These are phyloP conservation scores for Notamacropus eugenii DNA, from an alignment of 2,797 vertebrate species.

Conservation along the genomic window DNA sequence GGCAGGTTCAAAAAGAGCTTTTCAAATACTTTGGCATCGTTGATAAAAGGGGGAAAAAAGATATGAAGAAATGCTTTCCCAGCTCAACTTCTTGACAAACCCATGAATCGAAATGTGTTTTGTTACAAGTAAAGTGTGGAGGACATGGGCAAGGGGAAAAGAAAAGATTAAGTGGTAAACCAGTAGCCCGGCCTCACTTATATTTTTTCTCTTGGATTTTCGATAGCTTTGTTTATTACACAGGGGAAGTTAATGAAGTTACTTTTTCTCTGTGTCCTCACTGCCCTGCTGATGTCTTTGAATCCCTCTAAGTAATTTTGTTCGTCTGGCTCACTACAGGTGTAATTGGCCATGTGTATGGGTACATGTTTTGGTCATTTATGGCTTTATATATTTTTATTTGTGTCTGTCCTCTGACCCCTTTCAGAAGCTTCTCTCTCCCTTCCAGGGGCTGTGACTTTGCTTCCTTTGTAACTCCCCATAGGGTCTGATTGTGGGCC, in stretches of 20 bases:
- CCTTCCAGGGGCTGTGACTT: neutral
- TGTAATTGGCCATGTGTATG: slow-evolving; percentile 53
- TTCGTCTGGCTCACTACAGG: neutral
- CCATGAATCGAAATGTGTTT: slow-evolving; percentile 25
- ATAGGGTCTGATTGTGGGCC: neutral
- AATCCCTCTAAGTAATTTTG: slow-evolving; percentile 10
- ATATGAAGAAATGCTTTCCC: slow-evolving; percentile 19
- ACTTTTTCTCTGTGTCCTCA: fast-evolving
- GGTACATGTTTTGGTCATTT: slow-evolving; percentile 52
- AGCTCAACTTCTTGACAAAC: slow-evolving; percentile 49
- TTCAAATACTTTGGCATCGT: slow-evolving; percentile 14
- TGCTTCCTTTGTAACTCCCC: neutral
- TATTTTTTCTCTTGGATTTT: neutral
- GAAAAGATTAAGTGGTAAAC: neutral
- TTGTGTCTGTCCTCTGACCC: slow-evolving; percentile 9
- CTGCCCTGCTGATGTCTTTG: neutral
- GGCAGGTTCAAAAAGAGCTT: neutral
- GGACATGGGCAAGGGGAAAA: neutral
- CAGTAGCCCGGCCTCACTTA: neutral
- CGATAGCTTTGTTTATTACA: neutral
- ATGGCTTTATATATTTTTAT: slow-evolving; percentile 21
- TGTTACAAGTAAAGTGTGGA: slow-evolving; percentile 28
- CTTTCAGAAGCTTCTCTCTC: neutral
- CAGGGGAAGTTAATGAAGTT: neutral
- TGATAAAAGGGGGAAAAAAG: slow-evolving; percentile 12